Conservation (phyloP, 1,140 invertebrate species). For the Plutomurus gul region DNA sequence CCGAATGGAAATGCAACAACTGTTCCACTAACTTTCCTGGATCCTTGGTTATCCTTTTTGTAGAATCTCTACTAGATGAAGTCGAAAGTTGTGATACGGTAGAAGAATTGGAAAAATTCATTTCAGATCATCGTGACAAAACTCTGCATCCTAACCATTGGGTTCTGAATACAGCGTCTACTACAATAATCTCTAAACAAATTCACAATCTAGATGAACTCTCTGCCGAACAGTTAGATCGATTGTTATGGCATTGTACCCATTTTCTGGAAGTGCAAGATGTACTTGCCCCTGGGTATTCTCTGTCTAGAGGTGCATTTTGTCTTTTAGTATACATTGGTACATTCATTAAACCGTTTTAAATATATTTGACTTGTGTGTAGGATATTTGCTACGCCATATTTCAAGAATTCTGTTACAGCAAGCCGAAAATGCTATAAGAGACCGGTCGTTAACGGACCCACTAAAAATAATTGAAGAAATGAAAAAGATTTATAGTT, state of each 20-base stretch:
- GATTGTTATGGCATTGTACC: conserved; percentile 16
- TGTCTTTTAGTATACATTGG: not conserved
- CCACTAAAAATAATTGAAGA: not conserved
- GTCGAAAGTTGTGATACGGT: conserved; percentile 28
- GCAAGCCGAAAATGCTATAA: conserved; percentile 8
- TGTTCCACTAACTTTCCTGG: conserved; percentile 16
- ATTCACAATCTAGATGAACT: not conserved
- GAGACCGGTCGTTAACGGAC: not conserved
- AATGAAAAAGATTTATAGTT: conserved; percentile 27
- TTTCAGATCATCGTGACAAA: not conserved
- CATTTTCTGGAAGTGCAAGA: conserved; percentile 32
- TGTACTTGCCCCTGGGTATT: conserved; percentile 36
- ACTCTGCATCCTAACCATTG: conserved; percentile 40
- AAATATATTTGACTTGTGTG: not conserved
- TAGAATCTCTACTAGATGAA: conserved; percentile 37
- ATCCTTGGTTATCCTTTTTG: conserved; percentile 28
- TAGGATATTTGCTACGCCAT: conserved; percentile 14
- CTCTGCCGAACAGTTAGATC: conserved; percentile 1
- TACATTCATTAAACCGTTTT: not conserved
- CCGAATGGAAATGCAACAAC: conserved; percentile 38
- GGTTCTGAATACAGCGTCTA: conserved; percentile 18
- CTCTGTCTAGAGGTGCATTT: conserved; percentile 26
- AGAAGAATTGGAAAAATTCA: conserved; percentile 39
- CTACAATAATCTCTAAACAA: conserved; percentile 22
- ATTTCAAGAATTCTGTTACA: not conserved